A percentile compares a stretch with the other conserved stretches of the same genome.
Conservation (phyloP, 1,140 invertebrate genomes). For the Trypoxylus dichotomus region DNA sequence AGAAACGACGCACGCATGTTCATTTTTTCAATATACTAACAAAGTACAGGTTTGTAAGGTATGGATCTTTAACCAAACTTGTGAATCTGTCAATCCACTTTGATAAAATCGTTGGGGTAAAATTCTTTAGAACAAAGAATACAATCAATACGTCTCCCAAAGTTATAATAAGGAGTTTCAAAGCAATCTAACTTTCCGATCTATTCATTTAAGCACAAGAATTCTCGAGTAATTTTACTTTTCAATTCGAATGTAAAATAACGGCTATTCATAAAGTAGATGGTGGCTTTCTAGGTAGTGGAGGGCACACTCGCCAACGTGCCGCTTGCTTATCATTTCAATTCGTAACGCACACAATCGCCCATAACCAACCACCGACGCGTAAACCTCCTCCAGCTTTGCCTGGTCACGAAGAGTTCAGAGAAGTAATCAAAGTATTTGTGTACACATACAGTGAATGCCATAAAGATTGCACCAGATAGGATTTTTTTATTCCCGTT, state of each 20-base stretch:
- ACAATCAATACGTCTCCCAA: background rate
- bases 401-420: background rate
- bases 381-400: background rate
- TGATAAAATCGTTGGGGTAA: too few species aligned
- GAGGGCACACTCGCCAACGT: background rate
- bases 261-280: background rate
- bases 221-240: background rate
- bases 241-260: background rate
- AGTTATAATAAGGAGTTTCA: background rate
- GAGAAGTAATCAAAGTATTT: background rate
- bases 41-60: too few species aligned
- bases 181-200: background rate
- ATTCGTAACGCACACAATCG: background rate
- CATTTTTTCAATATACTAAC: too few species aligned
- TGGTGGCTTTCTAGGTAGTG: background rate
- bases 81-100: too few species aligned
- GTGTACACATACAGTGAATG: too few species aligned
- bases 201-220: background rate
- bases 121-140: background rate
- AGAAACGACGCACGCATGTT: too few species aligned
- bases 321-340: background rate
- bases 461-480: too few species aligned
- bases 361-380: background rate
- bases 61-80: too few species aligned
- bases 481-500: too few species aligned